Base-by-base conservation (phyloP, 1,140 invertebrate species). In the Anthonomus grandis region DNA sequence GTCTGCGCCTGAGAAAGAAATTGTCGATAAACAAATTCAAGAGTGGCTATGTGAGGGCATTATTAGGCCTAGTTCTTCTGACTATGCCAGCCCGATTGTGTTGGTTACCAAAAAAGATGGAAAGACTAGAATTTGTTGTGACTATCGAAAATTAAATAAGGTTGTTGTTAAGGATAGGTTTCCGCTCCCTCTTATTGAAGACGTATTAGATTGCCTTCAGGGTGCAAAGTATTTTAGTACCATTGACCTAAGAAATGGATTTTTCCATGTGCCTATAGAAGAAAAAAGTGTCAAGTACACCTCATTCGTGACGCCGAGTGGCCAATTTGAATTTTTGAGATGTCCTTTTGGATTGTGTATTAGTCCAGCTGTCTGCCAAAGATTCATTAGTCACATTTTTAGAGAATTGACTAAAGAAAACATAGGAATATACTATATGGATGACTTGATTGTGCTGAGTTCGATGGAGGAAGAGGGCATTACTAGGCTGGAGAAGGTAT, bases 101-200 rank as follows among this genome's bases (percentile, higher is more conserved):
- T 17, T 50, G 6, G 47, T 50, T 0, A 36, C 12, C 19, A 50
- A 50, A n/a, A 50, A 37, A 36, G 47, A 53, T 25, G 57, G 61
- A 15, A 0, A 15, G 3, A 51, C 58, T 4, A 41, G 79, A 34
- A 69, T 81, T 8, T 83, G 78, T 66, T 61, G 79, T 3, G 79
- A 83, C 58, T 82, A 75, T 59, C 59, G 78, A 9, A 44, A 53
- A 36, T 44, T 81, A 2, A 82, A 81, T 57, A 62, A 64, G 25
- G 58, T 46, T 22, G 64, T 70, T 21, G 42, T 66, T 18, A 64
- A 69, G 61, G 60, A 74, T 44, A 50, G 60, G 9, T 75, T 55
- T 63, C 65, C 65, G 2, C 31, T 68, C n/a, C 66, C 61, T 10
- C 36, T 63, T 45, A 70, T 69, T 15, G 64, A 66, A 13, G 63